Evolutionary conservation across 1,140 invertebrate species (phyloP).

Genomic region (Trinorchestia longiramus): DNA sequence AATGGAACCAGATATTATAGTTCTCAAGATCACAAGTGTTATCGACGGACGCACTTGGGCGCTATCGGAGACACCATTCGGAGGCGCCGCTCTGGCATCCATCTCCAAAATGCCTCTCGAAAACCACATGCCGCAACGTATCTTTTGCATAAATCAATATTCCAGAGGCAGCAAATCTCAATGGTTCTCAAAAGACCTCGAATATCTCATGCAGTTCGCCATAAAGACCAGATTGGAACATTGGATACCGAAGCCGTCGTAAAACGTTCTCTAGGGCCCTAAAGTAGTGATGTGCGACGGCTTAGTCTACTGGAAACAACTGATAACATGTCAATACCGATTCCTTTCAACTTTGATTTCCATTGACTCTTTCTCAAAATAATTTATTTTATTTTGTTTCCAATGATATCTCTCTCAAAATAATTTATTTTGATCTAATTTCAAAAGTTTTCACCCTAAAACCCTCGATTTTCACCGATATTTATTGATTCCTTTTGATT

Average conservation of each 20-base stretch:
- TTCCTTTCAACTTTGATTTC: not conserved
- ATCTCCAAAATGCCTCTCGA: constrained; percentile 25
- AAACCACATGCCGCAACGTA: constrained; percentile 1
- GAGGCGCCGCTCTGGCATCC: constrained; percentile 12
- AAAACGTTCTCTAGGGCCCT: constrained; percentile 22
- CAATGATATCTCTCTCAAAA: too few relatives aligned
- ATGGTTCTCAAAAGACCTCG: constrained; percentile 46
- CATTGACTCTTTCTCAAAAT: not conserved
- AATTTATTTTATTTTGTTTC: not conserved
- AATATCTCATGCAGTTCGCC: constrained; percentile 49
- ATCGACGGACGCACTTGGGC: not conserved
- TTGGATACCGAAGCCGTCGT: constrained; percentile 42
- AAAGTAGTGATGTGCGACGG: constrained; percentile 24
- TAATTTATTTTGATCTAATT: too few relatives aligned
- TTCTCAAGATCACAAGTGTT: constrained; percentile 9
- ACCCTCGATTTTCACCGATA: too few relatives aligned
- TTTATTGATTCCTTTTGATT: too few relatives aligned
- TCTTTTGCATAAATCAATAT: constrained; percentile 54
- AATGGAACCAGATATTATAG: not conserved
- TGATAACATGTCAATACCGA: not conserved
- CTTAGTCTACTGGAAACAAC: constrained; percentile 4
- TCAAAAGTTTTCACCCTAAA: too few relatives aligned
- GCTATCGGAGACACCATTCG: constrained; percentile 24
- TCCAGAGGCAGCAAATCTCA: constrained; percentile 46
- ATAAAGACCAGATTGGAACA: constrained; percentile 51